Evolutionary conservation across 2,113 vertebrate species (phyloP).

Genomic region (Thomomys bottae): DNA sequence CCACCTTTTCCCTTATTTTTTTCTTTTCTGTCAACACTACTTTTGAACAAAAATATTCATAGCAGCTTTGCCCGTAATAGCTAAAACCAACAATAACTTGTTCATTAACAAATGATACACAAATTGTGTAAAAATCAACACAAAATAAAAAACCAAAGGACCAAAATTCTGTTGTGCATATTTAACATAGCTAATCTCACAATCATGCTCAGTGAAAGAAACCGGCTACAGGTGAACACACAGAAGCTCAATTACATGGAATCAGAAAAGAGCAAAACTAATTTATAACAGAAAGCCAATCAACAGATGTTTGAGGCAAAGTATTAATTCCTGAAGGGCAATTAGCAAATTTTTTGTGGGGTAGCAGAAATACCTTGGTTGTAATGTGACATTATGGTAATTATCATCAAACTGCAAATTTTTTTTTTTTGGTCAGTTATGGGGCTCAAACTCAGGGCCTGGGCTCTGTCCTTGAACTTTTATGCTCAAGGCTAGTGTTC

Average conservation of each 20-base stretch:
- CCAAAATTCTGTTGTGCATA: not conserved
- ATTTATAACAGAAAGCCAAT: not conserved
- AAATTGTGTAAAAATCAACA: not conserved
- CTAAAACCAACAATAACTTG: not conserved
- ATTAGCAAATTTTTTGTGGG: not conserved
- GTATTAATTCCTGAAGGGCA: not conserved
- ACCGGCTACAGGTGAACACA: not conserved
- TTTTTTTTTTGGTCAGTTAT: too few species aligned
- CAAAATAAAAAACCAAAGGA: not conserved
- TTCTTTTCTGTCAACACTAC: too few species aligned
- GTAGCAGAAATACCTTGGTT: not conserved
- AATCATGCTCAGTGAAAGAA: not conserved
- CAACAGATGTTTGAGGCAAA: not conserved
- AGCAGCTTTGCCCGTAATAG: not conserved
- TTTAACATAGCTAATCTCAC: not conserved
- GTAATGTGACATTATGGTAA: not conserved
- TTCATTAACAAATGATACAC: constrained; percentile 1
- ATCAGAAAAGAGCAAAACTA: not conserved
- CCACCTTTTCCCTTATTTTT: too few species aligned
- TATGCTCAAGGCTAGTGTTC: too few species aligned
- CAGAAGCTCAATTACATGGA: constrained; percentile 25
- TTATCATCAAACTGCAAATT: too few species aligned
- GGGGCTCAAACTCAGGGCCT: too few species aligned
- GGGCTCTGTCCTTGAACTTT: too few species aligned
- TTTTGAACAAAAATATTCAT: not conserved